Percentiles rank a stretch among this genome's conserved stretches.
Evolutionary conservation across 1,140 invertebrate species (phyloP).

Genomic region (Pseudoatta argentina): DNA sequence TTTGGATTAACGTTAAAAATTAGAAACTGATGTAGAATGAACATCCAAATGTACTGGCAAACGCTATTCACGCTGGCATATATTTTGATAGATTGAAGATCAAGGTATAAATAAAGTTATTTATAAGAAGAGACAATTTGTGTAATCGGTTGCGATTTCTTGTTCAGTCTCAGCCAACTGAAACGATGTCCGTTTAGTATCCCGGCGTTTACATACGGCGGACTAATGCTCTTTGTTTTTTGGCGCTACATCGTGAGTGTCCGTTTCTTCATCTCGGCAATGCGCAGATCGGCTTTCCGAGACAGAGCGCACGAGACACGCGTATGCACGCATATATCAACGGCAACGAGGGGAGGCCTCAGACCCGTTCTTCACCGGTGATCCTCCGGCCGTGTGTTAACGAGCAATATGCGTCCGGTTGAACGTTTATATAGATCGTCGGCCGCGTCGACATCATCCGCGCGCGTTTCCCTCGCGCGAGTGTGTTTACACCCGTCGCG

Average conservation of each 20-base stretch:
- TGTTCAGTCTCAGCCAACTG: not conserved
- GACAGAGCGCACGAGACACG: conserved; percentile 30
- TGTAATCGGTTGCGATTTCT: conserved; percentile 17
- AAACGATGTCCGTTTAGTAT: conserved; percentile 42
- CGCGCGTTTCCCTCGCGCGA: conserved; percentile 49
- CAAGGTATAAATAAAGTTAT: conserved; percentile 20
- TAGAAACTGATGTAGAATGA: not conserved
- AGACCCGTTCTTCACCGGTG: conserved; percentile 66
- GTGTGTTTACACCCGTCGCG: conserved; percentile 51
- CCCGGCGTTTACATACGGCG: conserved; percentile 24
- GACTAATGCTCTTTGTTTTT: conserved; percentile 55
- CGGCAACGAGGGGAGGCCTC: conserved; percentile 60
- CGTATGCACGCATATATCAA: conserved; percentile 59
- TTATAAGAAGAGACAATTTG: conserved; percentile 27
- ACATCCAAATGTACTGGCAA: not conserved
- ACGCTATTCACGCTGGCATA: not conserved
- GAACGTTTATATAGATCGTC: conserved; percentile 69
- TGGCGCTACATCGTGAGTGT: conserved; percentile 46
- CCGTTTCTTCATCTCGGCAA: conserved; percentile 51
- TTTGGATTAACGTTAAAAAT: not conserved
- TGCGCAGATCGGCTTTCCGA: conserved; percentile 36
- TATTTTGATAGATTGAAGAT: not conserved
- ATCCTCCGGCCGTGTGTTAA: conserved; percentile 70
- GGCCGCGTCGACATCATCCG: conserved; percentile 48
- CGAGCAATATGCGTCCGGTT: conserved; percentile 70